Conservation (phyloP, 2,888 invertebrate genomes). For the Plagodis dolabraria region DNA sequence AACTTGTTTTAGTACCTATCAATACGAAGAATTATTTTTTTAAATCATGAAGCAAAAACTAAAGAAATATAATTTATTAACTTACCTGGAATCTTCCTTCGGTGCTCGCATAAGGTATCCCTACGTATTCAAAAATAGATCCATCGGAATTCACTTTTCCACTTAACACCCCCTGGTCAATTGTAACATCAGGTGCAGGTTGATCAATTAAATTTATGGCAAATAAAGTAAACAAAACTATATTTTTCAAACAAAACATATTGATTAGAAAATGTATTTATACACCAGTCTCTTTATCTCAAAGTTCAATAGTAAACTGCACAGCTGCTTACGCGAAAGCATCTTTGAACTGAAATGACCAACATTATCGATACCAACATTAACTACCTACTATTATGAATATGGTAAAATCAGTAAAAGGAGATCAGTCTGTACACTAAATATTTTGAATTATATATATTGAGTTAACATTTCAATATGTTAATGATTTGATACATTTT, state of each 20-base stretch:
- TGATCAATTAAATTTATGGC: constrained; percentile 51
- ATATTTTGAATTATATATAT: too few relatives aligned
- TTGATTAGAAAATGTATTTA: constrained; percentile 7
- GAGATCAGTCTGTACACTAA: too few relatives aligned
- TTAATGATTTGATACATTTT: too few relatives aligned
- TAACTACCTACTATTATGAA: neutral
- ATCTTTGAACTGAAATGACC: neutral
- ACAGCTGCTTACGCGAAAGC: neutral
- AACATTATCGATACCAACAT: constrained; percentile 3
- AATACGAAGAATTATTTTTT: too few relatives aligned
- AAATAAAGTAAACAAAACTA: constrained; percentile 50
- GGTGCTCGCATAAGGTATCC: constrained; percentile 52
- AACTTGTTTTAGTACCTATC: too few relatives aligned
- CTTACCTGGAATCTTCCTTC: constrained; percentile 23
- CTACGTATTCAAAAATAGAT: constrained; percentile 50
- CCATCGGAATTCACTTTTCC: constrained; percentile 52
- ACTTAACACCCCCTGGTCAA: constrained; percentile 48
- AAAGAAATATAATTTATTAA: neutral
- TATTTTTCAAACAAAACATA: constrained; percentile 42
- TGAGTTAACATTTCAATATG: too few relatives aligned
- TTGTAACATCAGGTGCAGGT: constrained; percentile 50
- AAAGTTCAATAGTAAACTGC: constrained; percentile 12
- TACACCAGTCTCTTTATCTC: constrained; percentile 1
- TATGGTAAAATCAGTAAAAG: neutral
- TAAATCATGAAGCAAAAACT: neutral